Evolutionary conservation across 2,797 vertebrate genomes (phyloP).

Genomic region (Peromyscus eremicus): DNA sequence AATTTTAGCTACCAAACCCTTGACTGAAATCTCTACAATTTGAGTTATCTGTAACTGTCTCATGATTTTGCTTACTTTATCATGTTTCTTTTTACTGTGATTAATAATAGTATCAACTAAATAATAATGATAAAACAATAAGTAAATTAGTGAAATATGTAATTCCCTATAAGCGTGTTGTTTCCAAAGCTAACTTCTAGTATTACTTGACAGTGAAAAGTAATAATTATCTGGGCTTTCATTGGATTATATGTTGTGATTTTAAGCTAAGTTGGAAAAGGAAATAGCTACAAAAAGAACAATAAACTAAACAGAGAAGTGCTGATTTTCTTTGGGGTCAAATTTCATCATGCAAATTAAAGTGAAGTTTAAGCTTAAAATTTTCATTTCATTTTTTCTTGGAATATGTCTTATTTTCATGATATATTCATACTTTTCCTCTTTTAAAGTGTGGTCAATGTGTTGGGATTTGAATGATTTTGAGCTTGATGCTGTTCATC

Average conservation of each 20-base stretch:
- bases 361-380: too few relatives aligned
- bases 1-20: not conserved
- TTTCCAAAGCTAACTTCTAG: not conserved
- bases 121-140: not conserved
- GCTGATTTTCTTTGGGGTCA: not conserved
- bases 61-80: not conserved
- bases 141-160: not conserved
- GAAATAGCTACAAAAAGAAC: not conserved
- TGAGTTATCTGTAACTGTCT: not conserved
- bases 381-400: too few relatives aligned
- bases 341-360: not conserved
- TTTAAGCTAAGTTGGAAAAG: not conserved
- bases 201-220: not conserved
- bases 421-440: too few relatives aligned
- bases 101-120: not conserved
- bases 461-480: not conserved
- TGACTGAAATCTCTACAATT: not conserved
- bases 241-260: not conserved
- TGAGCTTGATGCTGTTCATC: not conserved
- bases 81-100: not conserved
- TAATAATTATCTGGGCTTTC: not conserved
- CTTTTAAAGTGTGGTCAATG: too few relatives aligned
- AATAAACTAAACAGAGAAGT: not conserved
- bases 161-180: not conserved
- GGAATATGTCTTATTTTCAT: too few relatives aligned